phyloP scores from a whole-genome alignment of 2,888 invertebrate species.

The Lacanobia oleracea region DNA sequence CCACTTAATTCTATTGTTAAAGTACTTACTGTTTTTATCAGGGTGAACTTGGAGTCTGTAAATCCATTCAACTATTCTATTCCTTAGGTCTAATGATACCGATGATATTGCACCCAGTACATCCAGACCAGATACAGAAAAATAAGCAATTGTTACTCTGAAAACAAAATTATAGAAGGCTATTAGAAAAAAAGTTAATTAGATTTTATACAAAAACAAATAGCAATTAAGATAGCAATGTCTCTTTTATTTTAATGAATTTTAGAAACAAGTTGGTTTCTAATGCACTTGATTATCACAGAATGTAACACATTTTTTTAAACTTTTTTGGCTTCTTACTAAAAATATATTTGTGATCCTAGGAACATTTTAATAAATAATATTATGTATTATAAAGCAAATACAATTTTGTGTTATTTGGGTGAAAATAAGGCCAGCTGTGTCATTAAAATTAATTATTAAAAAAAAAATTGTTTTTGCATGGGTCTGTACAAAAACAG shows the following conservation, averaged over 20 bases:
- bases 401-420: not conserved
- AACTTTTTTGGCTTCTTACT: not conserved
- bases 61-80: slow-evolving; percentile 96
- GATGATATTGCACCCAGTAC: slow-evolving; percentile 94
- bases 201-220: not conserved
- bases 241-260: not conserved
- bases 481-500: slow-evolving; percentile 11
- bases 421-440: not conserved
- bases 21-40: slow-evolving; percentile 83
- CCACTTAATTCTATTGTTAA: too few relatives aligned
- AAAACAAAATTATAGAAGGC: slow-evolving; percentile 71
- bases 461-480: not conserved
- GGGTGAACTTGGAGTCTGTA: slow-evolving; percentile 96
- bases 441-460: not conserved
- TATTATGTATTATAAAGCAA: not conserved
- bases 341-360: not conserved
- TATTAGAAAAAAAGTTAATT: slow-evolving; percentile 24
- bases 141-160: slow-evolving; percentile 95
- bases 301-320: not conserved
- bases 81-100: slow-evolving; percentile 91
- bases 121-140: slow-evolving; percentile 98
- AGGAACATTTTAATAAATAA: too few relatives aligned
- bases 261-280: not conserved
- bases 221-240: too few relatives aligned
- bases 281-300: not conserved